Conservation (phyloP, 2,888 invertebrate species). For the Gryllus longicercus region DNA sequence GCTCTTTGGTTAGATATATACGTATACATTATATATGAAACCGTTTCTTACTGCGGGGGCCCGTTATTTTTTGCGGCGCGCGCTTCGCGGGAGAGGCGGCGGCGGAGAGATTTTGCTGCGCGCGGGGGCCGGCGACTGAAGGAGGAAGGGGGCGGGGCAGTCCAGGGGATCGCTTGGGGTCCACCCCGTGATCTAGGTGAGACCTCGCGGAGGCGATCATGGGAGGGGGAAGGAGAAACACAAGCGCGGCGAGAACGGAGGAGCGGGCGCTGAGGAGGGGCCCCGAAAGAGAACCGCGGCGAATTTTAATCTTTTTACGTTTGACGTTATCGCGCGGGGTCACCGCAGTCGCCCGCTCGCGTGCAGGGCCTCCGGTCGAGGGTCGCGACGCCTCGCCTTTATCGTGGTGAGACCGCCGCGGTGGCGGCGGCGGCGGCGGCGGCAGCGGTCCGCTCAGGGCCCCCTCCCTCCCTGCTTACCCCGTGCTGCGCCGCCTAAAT, state of each 20-base stretch:
- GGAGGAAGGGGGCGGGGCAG: background rate
- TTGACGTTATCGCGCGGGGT: constrained; percentile 27
- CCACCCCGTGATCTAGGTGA: too few relatives aligned
- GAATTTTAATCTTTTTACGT: constrained; percentile 31
- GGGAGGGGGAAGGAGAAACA: background rate
- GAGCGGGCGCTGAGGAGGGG: background rate
- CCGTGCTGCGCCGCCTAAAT: too few relatives aligned
- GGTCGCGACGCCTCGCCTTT: background rate
- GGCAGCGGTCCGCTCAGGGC: too few relatives aligned
- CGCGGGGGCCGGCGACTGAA: background rate
- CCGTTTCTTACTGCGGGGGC: constrained; percentile 25
- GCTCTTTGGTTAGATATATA: constrained; percentile 27
- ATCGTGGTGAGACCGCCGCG: too few relatives aligned
- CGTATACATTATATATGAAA: constrained; percentile 26
- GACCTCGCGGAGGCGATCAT: background rate
- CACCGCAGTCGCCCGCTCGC: background rate
- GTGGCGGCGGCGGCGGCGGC: too few relatives aligned
- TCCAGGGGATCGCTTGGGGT: too few relatives aligned
- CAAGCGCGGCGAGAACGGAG: background rate
- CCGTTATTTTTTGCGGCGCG: background rate
- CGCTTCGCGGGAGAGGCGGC: background rate
- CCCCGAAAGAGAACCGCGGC: background rate
- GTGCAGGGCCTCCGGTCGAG: background rate
- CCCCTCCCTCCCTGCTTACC: too few relatives aligned
- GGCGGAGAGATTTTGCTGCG: background rate